Base-by-base conservation (phyloP, 1,140 invertebrate genomes). In the Drosophila neocordata region DNA sequence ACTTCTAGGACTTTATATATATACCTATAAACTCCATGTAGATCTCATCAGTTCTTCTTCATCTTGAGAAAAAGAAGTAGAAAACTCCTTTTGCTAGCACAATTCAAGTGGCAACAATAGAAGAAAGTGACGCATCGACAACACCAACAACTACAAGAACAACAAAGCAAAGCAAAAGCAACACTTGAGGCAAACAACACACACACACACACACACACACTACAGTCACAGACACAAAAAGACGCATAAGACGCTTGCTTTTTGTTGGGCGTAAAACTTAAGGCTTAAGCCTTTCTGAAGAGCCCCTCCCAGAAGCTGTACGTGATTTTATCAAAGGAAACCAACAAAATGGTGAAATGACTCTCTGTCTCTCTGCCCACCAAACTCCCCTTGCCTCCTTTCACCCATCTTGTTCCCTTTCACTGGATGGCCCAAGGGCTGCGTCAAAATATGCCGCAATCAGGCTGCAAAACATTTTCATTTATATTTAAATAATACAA, bases 391-490 rank as follows among this genome's bases (percentile, higher is more conserved):
- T 51, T 7, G 0, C 12, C 15, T 3, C 4, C 2, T 18, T 34
- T 8, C 35, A 11, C 7, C 35, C 57, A 41, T 24, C 53, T 18
- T 15, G 12, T 22, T 18, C 22, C 35, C 15, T 18, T 13, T 78
- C 34, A 15, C 8, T 48, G 41, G 65, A 70, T 64, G 52, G 73
- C 72, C 79, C 74, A 57, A 67, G 76, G 82, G 83, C 79, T 87
- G 82, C 83, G 75, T 87, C 82, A 87, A 87, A 87, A 87, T 87
- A 87, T 87, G 83, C 82, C 82, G 83, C 82, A 88, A 87, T 87
- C 83, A 76, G 79, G 71, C 82, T 88, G 82, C 82, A 87, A 87
- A 87, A 82, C 83, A 87, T 87, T 87, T 87, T 88, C 82, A 87
- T 87, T 87, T 87, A 87, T 87, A 87, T 87, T 87, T 88, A 87